Conservation (phyloP, 2,888 invertebrate species). For the Andrena haemorrhoa region DNA sequence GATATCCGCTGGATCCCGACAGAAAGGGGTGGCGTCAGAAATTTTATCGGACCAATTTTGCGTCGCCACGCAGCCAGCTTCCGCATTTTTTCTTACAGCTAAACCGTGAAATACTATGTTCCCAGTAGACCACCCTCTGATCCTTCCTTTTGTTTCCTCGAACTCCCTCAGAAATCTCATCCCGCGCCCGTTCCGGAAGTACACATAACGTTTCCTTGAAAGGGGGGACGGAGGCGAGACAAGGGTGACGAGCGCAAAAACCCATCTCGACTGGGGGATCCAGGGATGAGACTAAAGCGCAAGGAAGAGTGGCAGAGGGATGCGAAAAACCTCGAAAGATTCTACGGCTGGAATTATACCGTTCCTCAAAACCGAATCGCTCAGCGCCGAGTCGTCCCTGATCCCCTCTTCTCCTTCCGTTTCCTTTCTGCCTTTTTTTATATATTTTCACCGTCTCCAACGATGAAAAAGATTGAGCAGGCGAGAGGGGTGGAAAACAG, state of each 20-base stretch:
- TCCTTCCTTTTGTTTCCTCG: neutral
- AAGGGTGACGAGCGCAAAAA: slow-evolving; percentile 4
- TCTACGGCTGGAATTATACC: slow-evolving; percentile 37
- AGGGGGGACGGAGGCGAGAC: slow-evolving; percentile 7
- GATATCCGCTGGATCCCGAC: slow-evolving; percentile 16
- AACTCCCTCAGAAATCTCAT: slow-evolving; percentile 31
- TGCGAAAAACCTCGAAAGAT: slow-evolving; percentile 11
- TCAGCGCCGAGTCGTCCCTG: slow-evolving; percentile 13
- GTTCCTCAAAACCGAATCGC: slow-evolving; percentile 31
- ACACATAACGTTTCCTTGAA: slow-evolving; percentile 16
- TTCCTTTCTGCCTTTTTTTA: neutral
- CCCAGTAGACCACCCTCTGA: neutral
- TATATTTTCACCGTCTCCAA: no score
- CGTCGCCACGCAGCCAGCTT: neutral
- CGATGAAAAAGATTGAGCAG: neutral
- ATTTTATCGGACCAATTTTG: slow-evolving; percentile 39
- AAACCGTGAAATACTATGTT: slow-evolving; percentile 7
- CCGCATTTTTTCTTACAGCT: neutral
- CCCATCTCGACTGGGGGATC: slow-evolving; percentile 21
- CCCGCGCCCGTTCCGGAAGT: slow-evolving; percentile 9
- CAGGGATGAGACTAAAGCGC: slow-evolving; percentile 40
- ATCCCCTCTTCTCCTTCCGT: neutral
- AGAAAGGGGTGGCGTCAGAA: slow-evolving; percentile 25
- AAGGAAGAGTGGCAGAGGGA: slow-evolving; percentile 11
- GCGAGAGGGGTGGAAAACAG: neutral